Base-by-base conservation (phyloP, 92 coral and sea anemone genomes). In the Nematostella vectensis region DNA sequence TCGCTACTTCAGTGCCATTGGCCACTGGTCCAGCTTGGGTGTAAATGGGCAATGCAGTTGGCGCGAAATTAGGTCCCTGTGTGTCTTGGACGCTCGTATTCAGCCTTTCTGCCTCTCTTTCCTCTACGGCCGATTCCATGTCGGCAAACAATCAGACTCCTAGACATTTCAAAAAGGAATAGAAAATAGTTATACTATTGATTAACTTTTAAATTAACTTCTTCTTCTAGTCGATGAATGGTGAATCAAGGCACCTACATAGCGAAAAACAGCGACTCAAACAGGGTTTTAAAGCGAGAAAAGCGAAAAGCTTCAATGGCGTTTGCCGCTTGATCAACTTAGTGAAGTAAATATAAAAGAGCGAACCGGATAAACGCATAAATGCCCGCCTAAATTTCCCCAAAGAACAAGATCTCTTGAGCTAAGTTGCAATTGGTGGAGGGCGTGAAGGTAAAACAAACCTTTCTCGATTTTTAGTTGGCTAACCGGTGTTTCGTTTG, bases 371-470 rank as follows among this genome's bases (percentile, higher is more conserved):
- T n/a, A 39, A 22, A 29, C 55, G 22, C 12, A 48, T 27, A n/a
- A 69, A 61, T 56, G 48, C 72, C n/a, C 69, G 68, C 67, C 58
- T 48, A 62, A 56, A 77, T 58, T 58, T 47, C 53, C 54, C 72
- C 54, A 63, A 72, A 83, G 74, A 72, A 74, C 58, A 53, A 80
- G 64, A 76, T 83, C 83, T 79, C 78, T 62, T 76, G 67, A 79
- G 70, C 83, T 77, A 79, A 78, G 79, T 81, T 87, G 65, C 75
- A 64, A 87, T 91, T 93, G 99, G 85, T 83, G 99, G 96, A 93
- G 99, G 91, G 85, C 93, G 93, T 93, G 87, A 77, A 75, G 91
- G 82, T 82, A 93, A 82, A 93, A 93, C 99, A 93, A 93, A 93
- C 96, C 99, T 89, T 85, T 80, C 85, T 80, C 95, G 95, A 57